Conservation (phyloP, 2,888 invertebrate genomes). For the Tipula helvola region DNA sequence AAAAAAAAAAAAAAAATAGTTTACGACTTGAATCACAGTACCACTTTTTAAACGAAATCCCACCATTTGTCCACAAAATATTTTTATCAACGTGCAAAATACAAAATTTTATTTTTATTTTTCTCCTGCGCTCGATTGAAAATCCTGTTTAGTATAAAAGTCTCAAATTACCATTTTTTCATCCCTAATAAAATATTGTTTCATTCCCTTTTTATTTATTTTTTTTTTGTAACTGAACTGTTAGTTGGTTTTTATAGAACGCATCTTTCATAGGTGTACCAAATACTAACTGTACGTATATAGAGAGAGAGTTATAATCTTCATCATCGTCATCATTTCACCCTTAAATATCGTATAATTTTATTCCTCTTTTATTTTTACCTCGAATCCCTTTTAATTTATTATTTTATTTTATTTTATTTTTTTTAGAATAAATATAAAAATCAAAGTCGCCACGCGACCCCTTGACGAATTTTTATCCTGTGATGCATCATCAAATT, state of each 20-base stretch:
- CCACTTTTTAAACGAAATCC: background rate
- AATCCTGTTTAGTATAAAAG: background rate
- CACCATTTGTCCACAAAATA: conserved; percentile 9
- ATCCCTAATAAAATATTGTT: conserved; percentile 8
- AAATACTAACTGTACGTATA: background rate
- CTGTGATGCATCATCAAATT: background rate
- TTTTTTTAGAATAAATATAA: background rate
- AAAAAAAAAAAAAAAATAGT: background rate
- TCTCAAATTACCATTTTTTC: conserved; percentile 6
- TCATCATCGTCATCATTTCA: conserved; percentile 4
- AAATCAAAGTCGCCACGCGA: conserved; percentile 9
- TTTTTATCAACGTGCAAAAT: conserved; percentile 7
- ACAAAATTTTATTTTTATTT: background rate
- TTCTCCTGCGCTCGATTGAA: conserved; percentile 8
- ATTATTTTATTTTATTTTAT: background rate
- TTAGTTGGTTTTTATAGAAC: background rate
- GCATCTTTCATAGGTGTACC: conserved; percentile 9
- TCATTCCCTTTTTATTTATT: background rate
- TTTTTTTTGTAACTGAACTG: background rate
- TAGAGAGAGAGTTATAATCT: background rate
- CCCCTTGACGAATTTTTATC: conserved; percentile 9
- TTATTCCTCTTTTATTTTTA: background rate
- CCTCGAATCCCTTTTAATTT: conserved; percentile 6
- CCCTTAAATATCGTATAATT: background rate
- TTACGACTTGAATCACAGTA: conserved; percentile 5